Evolutionary conservation across 2,888 invertebrate species (phyloP), one percentile per base, ranked within the genome.

Genomic region (Megastigmus dorsalis): DNA sequence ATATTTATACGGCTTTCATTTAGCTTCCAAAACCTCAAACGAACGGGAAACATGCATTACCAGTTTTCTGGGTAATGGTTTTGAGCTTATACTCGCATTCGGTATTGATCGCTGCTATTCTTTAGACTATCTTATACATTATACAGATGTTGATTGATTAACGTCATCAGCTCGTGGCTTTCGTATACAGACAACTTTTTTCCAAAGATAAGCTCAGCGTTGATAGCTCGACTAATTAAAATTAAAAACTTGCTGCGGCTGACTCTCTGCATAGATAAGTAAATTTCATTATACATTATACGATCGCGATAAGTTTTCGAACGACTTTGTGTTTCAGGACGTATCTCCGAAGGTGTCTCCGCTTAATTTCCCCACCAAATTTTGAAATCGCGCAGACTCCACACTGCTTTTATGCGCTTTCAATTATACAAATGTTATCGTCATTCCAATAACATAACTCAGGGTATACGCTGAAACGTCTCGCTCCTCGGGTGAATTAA

Each of bases 391-490:
- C n/a, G n/a, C n/a, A n/a, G 10, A 41, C 41, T 45, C 6, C 20
- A 20, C 30, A 41, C 18, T 62, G 15, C 48, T 33, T 48, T 48
- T 48, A 30, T 18, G 33, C 23, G 30, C 18, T 33, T 33, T 50
- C 59, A 41, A 59, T 50, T 50, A 65, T 50, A 57, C 50, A 55
- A 57, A 59, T 20, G 41, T 65, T 59, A 50, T 65, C 62, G 20
- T 41, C 45, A 54, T 43, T 62, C 62, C 41, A 50, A 59, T 63
- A 36, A n/a, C 50, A 72, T 62, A 70, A 69, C 50, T 69, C 59
- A 69, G 38, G 38, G n/a, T n/a, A 28, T 28, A 54, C 43, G 33
- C 15, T 20, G 54, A 62, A 60, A 69, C 33, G 50, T 38, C 57
- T 33, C n/a, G n/a, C n/a, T n/a, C 36, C 3, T 9, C 5, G 43